Base-by-base conservation (phyloP, 1,140 invertebrate genomes). In the Adoxophyes honmai region DNA sequence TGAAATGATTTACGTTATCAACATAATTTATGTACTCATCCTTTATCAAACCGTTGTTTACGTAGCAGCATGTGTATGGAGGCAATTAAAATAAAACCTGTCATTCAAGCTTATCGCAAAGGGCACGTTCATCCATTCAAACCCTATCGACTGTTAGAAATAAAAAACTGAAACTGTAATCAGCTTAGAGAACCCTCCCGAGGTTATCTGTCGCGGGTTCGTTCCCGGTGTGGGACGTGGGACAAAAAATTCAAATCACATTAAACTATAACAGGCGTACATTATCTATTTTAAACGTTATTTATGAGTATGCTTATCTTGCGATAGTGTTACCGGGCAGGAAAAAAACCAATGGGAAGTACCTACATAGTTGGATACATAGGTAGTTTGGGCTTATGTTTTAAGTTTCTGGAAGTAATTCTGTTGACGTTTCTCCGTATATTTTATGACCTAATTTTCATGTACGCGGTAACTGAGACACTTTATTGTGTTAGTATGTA, bases 1-100 rank as follows among this genome's bases (percentile, higher is more conserved):
- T 28, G 21, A 28, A 28, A 28, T 28, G 6, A 28, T 28, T 28
- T 28, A 28, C 21, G 2, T 28, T 28, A 28, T 28, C 21, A 28
- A 28, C 6, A 28, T 28, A 3, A 28, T 28, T 28, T 28, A 28
- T 28, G 21, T 28, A 28, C 21, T 6, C 21, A 28, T 28, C 21
- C n/a, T 21, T 48, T 48, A 48, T 48, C 21, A 48, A 39, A 9
- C 15, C 42, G n/a, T 48, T 48, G 16, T 48, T 48, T 48, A 48
- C 42, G 11, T 18, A 2, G 10, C 36, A 5, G 1, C 36, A 48
- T 48, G 16, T 48, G 42, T 48, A 48, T 48, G 18, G 11, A 48
- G 42, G 42, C 42, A 48, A 48, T 48, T 48, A 48, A 48, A 48
- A 48, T 48, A 48, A 48, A 48, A 48, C 42, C 42, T 48, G 42